These are phyloP conservation scores for Megalonaias nervosa DNA, from an alignment of 1,140 invertebrate species.

Conservation along the genomic window DNA sequence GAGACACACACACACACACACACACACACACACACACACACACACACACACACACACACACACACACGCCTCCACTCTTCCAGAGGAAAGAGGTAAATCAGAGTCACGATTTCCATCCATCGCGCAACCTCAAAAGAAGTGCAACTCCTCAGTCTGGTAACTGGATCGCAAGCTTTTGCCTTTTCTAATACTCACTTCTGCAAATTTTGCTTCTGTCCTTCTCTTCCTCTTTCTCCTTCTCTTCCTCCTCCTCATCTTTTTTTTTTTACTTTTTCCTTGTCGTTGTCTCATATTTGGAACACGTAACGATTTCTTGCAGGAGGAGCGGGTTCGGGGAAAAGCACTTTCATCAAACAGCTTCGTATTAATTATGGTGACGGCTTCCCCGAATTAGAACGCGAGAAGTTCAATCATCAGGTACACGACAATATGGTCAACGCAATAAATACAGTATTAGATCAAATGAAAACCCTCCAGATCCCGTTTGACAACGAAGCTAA, in stretches of 20 bases:
- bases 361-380: constrained; percentile 63
- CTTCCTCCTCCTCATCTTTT: neutral
- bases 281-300: neutral
- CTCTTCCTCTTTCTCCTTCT: neutral
- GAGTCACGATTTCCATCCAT: too few species aligned
- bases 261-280: neutral
- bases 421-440: constrained; percentile 59
- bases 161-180: neutral
- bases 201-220: neutral
- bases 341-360: constrained; percentile 66
- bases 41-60: too few species aligned
- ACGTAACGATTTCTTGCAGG: constrained; percentile 40
- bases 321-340: constrained; percentile 59
- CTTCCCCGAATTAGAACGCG: constrained; percentile 50
- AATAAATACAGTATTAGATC: constrained; percentile 49
- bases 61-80: too few species aligned
- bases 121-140: too few species aligned
- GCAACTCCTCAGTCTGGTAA: neutral
- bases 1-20: too few species aligned
- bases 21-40: too few species aligned
- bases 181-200: neutral
- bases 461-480: constrained; percentile 46
- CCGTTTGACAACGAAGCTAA: constrained; percentile 37
- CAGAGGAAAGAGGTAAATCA: too few species aligned
- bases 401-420: constrained; percentile 46